Evolutionary conservation across 2,113 vertebrate genomes (phyloP).

Genomic region (Gavialis gangeticus): DNA sequence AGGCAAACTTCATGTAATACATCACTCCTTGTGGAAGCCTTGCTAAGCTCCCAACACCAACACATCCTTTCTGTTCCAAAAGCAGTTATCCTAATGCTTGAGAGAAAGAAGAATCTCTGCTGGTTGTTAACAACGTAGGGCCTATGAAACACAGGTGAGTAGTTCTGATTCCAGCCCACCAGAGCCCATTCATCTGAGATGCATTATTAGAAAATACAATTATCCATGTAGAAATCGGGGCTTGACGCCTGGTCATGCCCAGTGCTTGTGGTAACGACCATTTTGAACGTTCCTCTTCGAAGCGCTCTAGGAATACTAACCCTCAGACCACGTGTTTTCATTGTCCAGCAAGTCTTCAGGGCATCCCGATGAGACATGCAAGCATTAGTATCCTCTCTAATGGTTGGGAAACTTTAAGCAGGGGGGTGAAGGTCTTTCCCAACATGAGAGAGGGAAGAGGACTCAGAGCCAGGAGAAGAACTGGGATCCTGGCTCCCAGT

Average conservation of each 20-base stretch:
- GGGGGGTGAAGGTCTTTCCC: rapidly evolving
- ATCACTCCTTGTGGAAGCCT: rapidly evolving
- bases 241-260: neutral
- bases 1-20: neutral
- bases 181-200: neutral
- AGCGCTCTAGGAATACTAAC: neutral
- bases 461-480: neutral
- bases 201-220: neutral
- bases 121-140: neutral
- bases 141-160: neutral
- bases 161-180: neutral
- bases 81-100: neutral
- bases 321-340: neutral
- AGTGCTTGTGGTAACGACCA: neutral
- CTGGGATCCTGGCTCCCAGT: neutral
- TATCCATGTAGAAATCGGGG: neutral
- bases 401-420: rapidly evolving
- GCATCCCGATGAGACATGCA: neutral
- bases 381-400: neutral
- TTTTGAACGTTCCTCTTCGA: neutral
- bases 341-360: rapidly evolving
- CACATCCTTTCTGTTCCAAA: neutral
- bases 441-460: neutral
- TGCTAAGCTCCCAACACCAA: rapidly evolving
- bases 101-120: neutral